A percentile compares a stretch with the other conserved stretches of the same genome.
Evolutionary conservation across 2,797 vertebrate species (phyloP).

Genomic region (Rhyacichthys aspro): DNA sequence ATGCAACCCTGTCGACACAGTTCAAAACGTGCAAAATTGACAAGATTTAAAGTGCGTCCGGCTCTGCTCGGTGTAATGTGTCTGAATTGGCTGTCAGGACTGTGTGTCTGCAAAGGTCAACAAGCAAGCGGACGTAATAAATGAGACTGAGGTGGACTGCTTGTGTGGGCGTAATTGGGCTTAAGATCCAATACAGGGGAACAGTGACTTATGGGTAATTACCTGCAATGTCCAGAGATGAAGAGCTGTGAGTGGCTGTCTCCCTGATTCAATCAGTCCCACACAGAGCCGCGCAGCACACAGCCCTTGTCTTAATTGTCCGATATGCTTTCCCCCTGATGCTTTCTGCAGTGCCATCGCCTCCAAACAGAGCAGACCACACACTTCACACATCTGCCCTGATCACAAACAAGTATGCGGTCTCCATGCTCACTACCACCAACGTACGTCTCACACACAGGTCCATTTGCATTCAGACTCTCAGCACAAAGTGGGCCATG

Average conservation of each 20-base stretch:
- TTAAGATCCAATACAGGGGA: constrained; percentile 79
- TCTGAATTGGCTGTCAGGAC: constrained; percentile 62
- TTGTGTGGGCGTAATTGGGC: constrained; percentile 79
- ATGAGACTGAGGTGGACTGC: constrained; percentile 66
- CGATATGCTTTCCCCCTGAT: constrained; percentile 75
- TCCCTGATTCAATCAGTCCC: constrained; percentile 82
- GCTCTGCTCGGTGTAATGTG: constrained; percentile 33
- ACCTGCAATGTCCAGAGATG: constrained; percentile 83
- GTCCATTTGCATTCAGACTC: constrained; percentile 14
- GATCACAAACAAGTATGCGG: constrained; percentile 44
- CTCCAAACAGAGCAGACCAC: constrained; percentile 28
- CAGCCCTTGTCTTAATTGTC: constrained; percentile 80
- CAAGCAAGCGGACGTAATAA: constrained; percentile 77
- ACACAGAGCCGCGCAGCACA: constrained; percentile 78
- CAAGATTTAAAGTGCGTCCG: no score
- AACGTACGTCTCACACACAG: not conserved
- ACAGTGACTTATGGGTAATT: constrained; percentile 84
- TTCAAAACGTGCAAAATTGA: no score
- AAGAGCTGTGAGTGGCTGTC: constrained; percentile 76
- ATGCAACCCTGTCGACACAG: no score
- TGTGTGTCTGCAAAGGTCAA: constrained; percentile 80
- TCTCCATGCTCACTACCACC: constrained; percentile 15
- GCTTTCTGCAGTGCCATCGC: constrained; percentile 60
- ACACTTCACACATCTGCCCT: constrained; percentile 51
- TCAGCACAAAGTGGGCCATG: constrained; percentile 9